Evolutionary conservation across 1,140 invertebrate genomes (phyloP).

Genomic region (Drosophila equinoxialis): DNA sequence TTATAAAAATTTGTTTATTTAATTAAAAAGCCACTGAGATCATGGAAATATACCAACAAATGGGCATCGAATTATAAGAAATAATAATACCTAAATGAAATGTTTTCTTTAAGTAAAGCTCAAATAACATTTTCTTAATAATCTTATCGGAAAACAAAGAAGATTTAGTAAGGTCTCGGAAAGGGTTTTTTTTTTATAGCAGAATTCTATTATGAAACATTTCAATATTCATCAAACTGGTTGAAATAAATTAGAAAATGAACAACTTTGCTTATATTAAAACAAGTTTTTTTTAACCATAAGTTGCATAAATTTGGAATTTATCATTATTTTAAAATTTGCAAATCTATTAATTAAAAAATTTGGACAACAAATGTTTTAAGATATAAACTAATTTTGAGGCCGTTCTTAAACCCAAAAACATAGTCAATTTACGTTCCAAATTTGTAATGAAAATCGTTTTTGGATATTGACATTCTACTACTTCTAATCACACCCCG

Average conservation of each 20-base stretch:
- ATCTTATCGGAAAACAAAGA: background rate
- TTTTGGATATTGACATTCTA: too few species aligned
- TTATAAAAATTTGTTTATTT: constrained; percentile 11
- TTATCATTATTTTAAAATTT: too few species aligned
- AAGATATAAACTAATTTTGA: too few species aligned
- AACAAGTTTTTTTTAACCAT: too few species aligned
- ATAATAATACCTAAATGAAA: background rate
- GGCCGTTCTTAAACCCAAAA: too few species aligned
- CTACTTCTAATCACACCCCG: too few species aligned
- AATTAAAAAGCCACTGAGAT: constrained; percentile 11
- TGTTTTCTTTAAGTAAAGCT: background rate
- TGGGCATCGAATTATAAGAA: background rate
- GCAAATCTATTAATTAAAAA: constrained; percentile 13
- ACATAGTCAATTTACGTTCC: too few species aligned
- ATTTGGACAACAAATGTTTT: background rate
- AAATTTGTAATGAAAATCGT: too few species aligned
- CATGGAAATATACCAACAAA: constrained; percentile 1
- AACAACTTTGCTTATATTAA: too few species aligned
- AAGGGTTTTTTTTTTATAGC: background rate
- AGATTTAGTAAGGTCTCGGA: background rate
- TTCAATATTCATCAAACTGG: constrained; percentile 1
- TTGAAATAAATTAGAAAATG: too few species aligned
- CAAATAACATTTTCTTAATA: background rate
- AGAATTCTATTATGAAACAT: background rate
- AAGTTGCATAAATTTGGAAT: too few species aligned